Percentiles rank a stretch among this genome's conserved stretches.
Evolutionary conservation across 1,140 invertebrate genomes (phyloP).

Genomic region (Papilio xuthus): DNA sequence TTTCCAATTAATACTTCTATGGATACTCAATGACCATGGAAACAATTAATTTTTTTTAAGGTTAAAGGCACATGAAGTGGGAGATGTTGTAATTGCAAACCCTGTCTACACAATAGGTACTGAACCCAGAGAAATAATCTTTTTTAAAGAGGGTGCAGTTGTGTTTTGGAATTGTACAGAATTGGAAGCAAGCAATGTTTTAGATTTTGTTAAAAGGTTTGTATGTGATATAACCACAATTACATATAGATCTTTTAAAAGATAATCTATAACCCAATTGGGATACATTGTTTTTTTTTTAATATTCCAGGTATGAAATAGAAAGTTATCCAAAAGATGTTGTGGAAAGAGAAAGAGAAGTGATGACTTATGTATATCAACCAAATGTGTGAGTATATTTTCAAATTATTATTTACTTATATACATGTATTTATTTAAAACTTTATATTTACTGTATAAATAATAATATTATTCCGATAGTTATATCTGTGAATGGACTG

Average conservation of each 20-base stretch:
- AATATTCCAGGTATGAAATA: constrained; percentile 79
- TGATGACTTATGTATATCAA: constrained; percentile 90
- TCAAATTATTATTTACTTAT: neutral
- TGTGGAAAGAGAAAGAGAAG: constrained; percentile 90
- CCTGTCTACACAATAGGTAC: constrained; percentile 66
- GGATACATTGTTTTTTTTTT: neutral
- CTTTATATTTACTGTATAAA: no score
- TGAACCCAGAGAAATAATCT: constrained; percentile 70
- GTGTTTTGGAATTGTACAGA: constrained; percentile 97
- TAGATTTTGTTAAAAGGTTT: constrained; percentile 85
- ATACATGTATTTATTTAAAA: no score
- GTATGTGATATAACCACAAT: neutral
- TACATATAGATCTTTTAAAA: no score
- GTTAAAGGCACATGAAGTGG: constrained; percentile 65
- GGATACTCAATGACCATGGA: neutral
- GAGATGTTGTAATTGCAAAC: constrained; percentile 71
- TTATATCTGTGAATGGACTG: no score
- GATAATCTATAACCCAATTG: no score
- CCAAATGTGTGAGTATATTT: constrained; percentile 79
- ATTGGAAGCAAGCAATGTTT: constrained; percentile 89
- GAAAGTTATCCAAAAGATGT: constrained; percentile 86
- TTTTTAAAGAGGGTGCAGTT: constrained; percentile 89
- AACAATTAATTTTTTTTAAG: constrained; percentile 47
- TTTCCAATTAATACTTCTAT: no score
- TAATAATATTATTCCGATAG: no score